Evolutionary conservation across 1,140 invertebrate species (phyloP), one percentile per base, ranked within the genome.

Genomic region (Colletes latitarsis): DNA sequence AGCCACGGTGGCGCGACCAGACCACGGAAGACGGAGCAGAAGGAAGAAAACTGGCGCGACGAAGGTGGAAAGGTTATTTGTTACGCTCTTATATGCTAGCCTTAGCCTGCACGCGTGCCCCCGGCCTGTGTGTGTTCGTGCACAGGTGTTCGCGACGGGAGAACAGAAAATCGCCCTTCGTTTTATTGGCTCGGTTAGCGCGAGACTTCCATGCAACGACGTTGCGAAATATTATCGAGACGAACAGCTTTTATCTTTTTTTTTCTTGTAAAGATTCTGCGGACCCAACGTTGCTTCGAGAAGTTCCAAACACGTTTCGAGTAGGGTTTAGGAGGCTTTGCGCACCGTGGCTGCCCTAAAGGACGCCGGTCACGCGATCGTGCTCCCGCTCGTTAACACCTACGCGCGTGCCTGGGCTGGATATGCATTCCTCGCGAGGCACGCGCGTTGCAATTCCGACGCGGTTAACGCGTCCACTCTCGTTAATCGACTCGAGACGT

Each of bases 281-380:
- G 30, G 30, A 30, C 30, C n/a, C 30, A 30, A 30, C 30, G 30
- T 30, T 30, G 30, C 30, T 30, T 30, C 49, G 14, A 52, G 9
- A 52, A 52, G 49, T 52, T 4, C 3, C 49, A 6, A 52, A 5
- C 43, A 43, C 43, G 43, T 30, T 30, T 1, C 30, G 30, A 30
- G 30, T 30, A 30, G 30, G 30, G 0, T 30, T 30, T 30, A 30
- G 30, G 30, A 30, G 30, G 30, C 1, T 30, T 30, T 30, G 30
- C 30, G 30, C 30, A 2, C 30, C 30, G 30, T 30, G 30, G 30
- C 30, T 30, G 30, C n/a, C 46, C 58, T 63, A 81, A 87, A 87
- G 81, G 83, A 87, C 79, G 70, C 58, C 80, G 81, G 85, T 87
- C 84, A 86, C 86, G 87, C 85, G 83, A 86, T 82, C 75, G 62